Percentiles rank a stretch among this genome's conserved stretches.
Conservation (phyloP, 64 coral and sea anemone species). For the Dendrophyllia cribrosa region DNA sequence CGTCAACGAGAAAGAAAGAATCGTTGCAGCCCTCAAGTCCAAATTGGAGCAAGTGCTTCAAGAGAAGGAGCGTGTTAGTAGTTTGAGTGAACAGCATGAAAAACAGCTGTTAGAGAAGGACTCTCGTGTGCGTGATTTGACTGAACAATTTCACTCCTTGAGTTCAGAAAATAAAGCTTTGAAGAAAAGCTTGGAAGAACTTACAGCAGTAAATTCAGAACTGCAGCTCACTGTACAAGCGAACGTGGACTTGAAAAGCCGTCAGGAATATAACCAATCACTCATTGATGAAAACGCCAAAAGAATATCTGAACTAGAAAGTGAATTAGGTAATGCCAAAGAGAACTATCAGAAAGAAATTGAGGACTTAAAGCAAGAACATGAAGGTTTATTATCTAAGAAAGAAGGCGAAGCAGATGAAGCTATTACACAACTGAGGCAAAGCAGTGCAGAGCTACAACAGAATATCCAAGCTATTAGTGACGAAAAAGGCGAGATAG, state of each 20-base stretch:
- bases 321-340: background rate
- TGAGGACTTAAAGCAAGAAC: background rate
- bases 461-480: background rate
- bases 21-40: slow-evolving; percentile 44
- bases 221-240: background rate
- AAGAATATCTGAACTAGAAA: slow-evolving; percentile 10
- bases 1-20: slow-evolving; percentile 74
- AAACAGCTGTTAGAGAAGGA: slow-evolving; percentile 73
- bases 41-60: slow-evolving; percentile 24
- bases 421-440: slow-evolving; percentile 1
- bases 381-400: background rate
- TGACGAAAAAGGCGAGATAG: slow-evolving; percentile 1
- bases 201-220: background rate
- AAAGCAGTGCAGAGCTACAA: slow-evolving; percentile 36
- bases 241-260: slow-evolving; percentile 10
- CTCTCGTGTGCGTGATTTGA: slow-evolving; percentile 27
- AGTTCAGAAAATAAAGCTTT: background rate
- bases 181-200: background rate
- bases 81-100: slow-evolving; percentile 37
- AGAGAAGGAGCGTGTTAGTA: slow-evolving; percentile 61
- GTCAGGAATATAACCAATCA: background rate
- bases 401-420: slow-evolving; percentile 13
- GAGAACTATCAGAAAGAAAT: slow-evolving; percentile 15
- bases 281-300: background rate
- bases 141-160: slow-evolving; percentile 2